Base-by-base conservation (phyloP, 2,797 vertebrate genomes). In the Eleutherodactylus coqui region DNA sequence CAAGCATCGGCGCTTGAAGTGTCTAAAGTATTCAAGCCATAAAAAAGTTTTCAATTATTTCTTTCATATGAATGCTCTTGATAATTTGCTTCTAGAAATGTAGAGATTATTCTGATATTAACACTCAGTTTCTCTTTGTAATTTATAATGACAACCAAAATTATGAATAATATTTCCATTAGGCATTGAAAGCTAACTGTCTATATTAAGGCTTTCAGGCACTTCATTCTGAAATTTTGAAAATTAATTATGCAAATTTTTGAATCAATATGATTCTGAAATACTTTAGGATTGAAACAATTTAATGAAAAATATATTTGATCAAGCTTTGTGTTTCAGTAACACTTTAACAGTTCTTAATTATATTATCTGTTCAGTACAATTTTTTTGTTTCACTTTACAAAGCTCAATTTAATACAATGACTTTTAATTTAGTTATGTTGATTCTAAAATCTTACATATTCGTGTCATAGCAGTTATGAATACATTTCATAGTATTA, bases 161-260 rank as follows among this genome's bases (percentile, higher is more conserved):
- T 88, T 90, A 91, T 91, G 84, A 93, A 92, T 91, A 91, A 92
- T 93, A 92, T 92, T 90, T 90, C 85, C 87, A 90, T 90, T 82
- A 90, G 90, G 82, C 81, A 91, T 90, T 91, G 91, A 92, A 91
- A 92, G 90, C 88, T 84, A 89, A 86, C 82, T 88, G 89, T 90
- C 90, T 83, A 87, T 88, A 90, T 90, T 83, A 88, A 90, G 89
- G 84, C 82, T 90, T 89, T 82, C 88, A 91, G 87, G 62, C 91
- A 88, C 90, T 90, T 81, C 0, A 0, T 90, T 89, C 88, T 91
- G 77, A 77, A 92, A 91, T 89, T 90, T 82, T 91, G 84, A 4
- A 90, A 92, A 91, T 92, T 90, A 92, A 90, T 92, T 92, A 91
- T 92, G 89, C 86, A 92, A 90, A 75, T 83, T 81, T 77, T 60